Evolutionary conservation across 2,888 invertebrate genomes (phyloP), one percentile per base, ranked within the genome.

Genomic region (Alentia gelatinosa): DNA sequence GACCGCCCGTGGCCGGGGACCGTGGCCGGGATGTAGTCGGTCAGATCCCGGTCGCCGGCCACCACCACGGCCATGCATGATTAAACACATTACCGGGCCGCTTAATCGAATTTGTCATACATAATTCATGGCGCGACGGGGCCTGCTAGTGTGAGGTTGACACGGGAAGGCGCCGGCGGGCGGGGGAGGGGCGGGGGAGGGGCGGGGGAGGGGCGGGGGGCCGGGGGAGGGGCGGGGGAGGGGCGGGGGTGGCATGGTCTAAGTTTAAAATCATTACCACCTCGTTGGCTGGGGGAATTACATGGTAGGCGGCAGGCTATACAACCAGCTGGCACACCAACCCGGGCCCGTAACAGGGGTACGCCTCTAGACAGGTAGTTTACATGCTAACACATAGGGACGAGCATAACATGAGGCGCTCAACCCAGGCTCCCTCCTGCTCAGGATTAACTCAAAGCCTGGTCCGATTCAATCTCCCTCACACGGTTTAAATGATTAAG

Each of bases 31-130:
- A n/a, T n/a, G n/a, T n/a, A n/a, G n/a, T n/a, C n/a, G n/a, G n/a
- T n/a, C n/a, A n/a, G n/a, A n/a, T n/a, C n/a, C n/a, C n/a, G n/a
- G n/a, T n/a, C n/a, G n/a, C n/a, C n/a, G n/a, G n/a, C n/a, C n/a
- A n/a, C 79, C 79, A 79, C 19, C 79, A 19, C 79, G 19, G 37
- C 79, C 79, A 79, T 79, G 79, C 79, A 79, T 79, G 79, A 79
- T 79, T 79, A 79, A 79, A 15, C 37, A 79, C 79, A 79, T 79
- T 79, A 79, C 79, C 15, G 39, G 79, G 30, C 39, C 37, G 39
- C 79, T 35, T 79, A 79, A 79, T 79, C 79, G 79, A 79, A 79
- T 79, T 79, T 79, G 79, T 79, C 79, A 79, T 79, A 39, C 79
- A 79, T 79, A 79, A 79, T 79, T 79, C 79, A 79, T 79, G 79